Conservation (phyloP, 37 sponge, comb jelly and placozoan genomes). For the Chondrosia reniformis region DNA sequence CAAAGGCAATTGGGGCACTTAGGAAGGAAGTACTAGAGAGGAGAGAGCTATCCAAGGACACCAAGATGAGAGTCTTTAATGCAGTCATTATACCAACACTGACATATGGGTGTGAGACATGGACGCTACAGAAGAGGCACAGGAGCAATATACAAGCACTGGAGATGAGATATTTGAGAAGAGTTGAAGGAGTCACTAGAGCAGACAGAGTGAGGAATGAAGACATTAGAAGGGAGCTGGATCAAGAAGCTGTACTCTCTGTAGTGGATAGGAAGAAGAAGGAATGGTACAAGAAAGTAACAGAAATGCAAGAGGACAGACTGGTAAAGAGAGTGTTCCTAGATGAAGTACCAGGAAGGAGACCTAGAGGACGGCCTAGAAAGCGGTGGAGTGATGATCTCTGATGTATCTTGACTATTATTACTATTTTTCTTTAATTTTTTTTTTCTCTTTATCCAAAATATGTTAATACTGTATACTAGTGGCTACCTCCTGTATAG, state of each 20-base stretch:
- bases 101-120: constrained; percentile 13
- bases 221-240: not conserved
- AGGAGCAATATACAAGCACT: not conserved
- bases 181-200: constrained; percentile 9
- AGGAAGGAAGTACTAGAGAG: not conserved
- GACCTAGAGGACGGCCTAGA: constrained; percentile 6
- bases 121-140: not conserved
- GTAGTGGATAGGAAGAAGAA: not conserved
- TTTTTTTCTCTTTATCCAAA: too few relatives aligned
- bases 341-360: not conserved
- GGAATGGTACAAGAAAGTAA: not conserved
- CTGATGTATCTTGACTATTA: too few relatives aligned
- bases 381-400: constrained; percentile 11
- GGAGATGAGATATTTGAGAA: constrained; percentile 1
- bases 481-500: too few relatives aligned
- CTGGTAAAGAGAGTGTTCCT: not conserved
- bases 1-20: not conserved
- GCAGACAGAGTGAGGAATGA: not conserved
- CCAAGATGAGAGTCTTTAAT: constrained; percentile 3
- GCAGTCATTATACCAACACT: not conserved
- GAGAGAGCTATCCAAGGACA: not conserved
- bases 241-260: not conserved
- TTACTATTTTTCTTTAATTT: too few relatives aligned
- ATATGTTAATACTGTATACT: too few relatives aligned
- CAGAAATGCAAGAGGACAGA: not conserved